Evolutionary conservation across 2,113 vertebrate genomes (phyloP).

Genomic region (Phyllostomus hastatus): DNA sequence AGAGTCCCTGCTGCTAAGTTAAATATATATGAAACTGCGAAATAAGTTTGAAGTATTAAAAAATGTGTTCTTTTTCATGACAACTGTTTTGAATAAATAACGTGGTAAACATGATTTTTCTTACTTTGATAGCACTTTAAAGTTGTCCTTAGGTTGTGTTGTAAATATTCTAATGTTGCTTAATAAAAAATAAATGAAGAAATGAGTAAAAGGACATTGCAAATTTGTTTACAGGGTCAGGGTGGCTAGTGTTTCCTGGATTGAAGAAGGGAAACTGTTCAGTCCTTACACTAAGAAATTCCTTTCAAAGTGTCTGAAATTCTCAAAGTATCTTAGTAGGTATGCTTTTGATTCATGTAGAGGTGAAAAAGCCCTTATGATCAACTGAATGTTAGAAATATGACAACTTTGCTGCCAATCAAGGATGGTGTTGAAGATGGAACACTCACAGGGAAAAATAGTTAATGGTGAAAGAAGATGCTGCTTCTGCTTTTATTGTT

Average conservation of each 20-base stretch:
- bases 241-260: not conserved
- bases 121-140: not conserved
- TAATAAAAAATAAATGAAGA: slow-evolving; percentile 7
- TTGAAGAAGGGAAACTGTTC: not conserved
- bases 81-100: not conserved
- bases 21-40: not conserved
- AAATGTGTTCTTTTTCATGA: not conserved
- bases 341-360: not conserved
- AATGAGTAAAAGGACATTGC: not conserved
- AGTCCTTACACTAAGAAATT: not conserved
- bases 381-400: not conserved
- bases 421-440: not conserved
- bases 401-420: not conserved
- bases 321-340: not conserved
- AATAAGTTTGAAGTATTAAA: not conserved
- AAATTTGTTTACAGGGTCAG: not conserved
- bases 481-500: not conserved
- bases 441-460: not conserved
- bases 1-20: not conserved
- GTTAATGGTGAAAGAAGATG: not conserved
- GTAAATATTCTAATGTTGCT: not conserved
- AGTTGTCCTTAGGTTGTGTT: not conserved
- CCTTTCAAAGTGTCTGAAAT: not conserved
- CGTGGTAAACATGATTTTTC: not conserved
- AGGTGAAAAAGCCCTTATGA: not conserved